A percentile compares a stretch with the other conserved stretches of the same genome.
Conservation (phyloP, 2,113 vertebrate genomes). For the Semnopithecus entellus region DNA sequence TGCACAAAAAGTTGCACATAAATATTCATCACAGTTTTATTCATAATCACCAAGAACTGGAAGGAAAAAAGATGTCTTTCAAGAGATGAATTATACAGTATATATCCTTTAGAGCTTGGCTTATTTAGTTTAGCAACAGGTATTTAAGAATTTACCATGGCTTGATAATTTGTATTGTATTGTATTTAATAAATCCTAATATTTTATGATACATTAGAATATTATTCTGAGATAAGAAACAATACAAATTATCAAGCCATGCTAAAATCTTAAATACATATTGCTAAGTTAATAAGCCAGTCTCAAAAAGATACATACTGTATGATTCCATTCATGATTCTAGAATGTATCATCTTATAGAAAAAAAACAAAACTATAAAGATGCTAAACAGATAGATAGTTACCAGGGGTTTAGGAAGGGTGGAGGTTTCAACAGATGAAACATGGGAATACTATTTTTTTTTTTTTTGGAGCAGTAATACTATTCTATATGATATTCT, state of each 20-base stretch:
- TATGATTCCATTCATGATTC: background rate
- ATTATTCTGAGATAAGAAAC: background rate
- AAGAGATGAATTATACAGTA: background rate
- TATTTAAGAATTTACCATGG: too few species aligned
- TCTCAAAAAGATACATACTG: background rate
- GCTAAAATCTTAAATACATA: background rate
- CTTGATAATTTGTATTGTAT: too few species aligned
- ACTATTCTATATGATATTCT: background rate
- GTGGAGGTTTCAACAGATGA: background rate
- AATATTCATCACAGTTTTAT: background rate
- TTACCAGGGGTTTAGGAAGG: background rate
- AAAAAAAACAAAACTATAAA: background rate
- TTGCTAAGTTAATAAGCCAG: background rate
- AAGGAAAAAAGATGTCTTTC: background rate
- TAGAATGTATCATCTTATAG: background rate
- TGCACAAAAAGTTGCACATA: background rate
- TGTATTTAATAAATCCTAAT: background rate
- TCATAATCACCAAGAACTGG: background rate
- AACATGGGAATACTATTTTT: background rate
- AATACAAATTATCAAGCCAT: background rate
- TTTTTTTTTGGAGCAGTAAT: background rate
- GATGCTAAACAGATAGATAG: background rate
- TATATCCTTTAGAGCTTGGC: too few species aligned
- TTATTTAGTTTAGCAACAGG: too few species aligned
- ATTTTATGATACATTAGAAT: background rate